Percentiles rank a stretch among this genome's conserved stretches.
Conservation (phyloP, 1,140 invertebrate genomes). For the Chymomyza costata region DNA sequence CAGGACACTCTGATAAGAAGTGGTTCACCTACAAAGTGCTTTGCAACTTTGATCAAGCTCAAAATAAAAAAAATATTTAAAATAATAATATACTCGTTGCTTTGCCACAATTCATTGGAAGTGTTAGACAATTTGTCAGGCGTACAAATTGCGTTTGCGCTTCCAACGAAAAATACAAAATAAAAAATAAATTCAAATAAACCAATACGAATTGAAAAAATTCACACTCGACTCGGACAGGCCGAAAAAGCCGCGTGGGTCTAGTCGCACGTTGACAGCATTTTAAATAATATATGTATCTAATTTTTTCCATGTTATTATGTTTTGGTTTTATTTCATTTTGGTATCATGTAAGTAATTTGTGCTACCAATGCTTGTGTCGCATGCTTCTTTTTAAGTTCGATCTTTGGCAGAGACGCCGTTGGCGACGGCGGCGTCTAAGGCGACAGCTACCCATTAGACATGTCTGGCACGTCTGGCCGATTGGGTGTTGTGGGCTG, state of each 20-base stretch:
- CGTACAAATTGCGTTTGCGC: slow-evolving; percentile 45
- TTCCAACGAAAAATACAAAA: slow-evolving; percentile 19
- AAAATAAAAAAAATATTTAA: too few relatives aligned
- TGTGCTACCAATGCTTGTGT: too few relatives aligned
- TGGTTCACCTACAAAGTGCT: too few relatives aligned
- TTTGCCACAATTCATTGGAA: slow-evolving; percentile 43
- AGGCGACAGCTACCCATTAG: neutral
- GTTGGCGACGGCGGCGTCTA: neutral
- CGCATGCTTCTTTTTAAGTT: slow-evolving; percentile 34
- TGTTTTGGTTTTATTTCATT: neutral
- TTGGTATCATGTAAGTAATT: too few relatives aligned
- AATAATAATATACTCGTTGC: slow-evolving; percentile 25
- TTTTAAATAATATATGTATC: slow-evolving; percentile 36
- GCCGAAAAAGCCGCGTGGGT: slow-evolving; percentile 34
- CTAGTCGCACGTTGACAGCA: slow-evolving; percentile 52
- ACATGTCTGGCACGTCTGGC: too few relatives aligned
- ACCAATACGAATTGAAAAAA: slow-evolving; percentile 36
- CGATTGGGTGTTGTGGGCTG: slow-evolving; percentile 38
- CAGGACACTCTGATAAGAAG: too few relatives aligned
- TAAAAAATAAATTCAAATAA: slow-evolving; percentile 1
- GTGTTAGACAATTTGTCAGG: slow-evolving; percentile 40
- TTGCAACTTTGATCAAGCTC: too few relatives aligned
- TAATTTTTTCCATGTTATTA: neutral
- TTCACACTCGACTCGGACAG: slow-evolving; percentile 33
- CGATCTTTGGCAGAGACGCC: neutral